Conservation (phyloP, 35 echinoderm and acorn worm species). For the Acanthaster planci region DNA sequence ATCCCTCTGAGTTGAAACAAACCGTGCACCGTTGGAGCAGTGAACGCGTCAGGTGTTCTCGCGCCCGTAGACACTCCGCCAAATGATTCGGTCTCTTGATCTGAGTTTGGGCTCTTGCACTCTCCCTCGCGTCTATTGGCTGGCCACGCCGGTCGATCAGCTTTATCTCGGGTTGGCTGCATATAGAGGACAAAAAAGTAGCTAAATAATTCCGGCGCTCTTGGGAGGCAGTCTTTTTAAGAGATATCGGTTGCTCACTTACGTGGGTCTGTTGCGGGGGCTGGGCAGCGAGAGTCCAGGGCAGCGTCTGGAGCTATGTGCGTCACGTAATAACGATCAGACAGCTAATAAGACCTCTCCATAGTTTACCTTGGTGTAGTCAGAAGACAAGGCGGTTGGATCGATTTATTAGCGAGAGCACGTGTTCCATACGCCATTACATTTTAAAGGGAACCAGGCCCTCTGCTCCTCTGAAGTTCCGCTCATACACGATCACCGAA, state of each 20-base stretch:
- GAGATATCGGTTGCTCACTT: constrained; percentile 9
- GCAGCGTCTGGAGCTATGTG: not conserved
- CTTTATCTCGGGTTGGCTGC: constrained; percentile 6
- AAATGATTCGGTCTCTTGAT: not conserved
- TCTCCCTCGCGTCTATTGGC: not conserved
- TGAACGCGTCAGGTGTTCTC: not conserved
- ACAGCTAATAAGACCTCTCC: no score
- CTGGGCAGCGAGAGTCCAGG: not conserved
- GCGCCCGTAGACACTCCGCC: constrained; percentile 1
- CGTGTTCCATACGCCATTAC: no score
- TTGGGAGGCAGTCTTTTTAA: not conserved
- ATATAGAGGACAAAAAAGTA: not conserved
- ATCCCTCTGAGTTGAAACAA: not conserved
- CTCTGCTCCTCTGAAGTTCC: no score
- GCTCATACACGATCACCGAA: no score
- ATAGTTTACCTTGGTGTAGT: no score
- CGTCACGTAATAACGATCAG: constrained; percentile 6
- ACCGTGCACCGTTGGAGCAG: not conserved
- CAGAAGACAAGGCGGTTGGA: no score
- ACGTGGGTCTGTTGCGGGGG: constrained; percentile 6
- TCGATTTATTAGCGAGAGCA: no score
- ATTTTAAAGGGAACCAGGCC: no score
- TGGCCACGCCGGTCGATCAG: not conserved
- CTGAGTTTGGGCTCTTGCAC: not conserved
- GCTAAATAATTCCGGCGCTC: not conserved